Evolutionary conservation across 2,888 invertebrate species (phyloP), one percentile per base, ranked within the genome.

Genomic region (Tuberolachnus salignus): DNA sequence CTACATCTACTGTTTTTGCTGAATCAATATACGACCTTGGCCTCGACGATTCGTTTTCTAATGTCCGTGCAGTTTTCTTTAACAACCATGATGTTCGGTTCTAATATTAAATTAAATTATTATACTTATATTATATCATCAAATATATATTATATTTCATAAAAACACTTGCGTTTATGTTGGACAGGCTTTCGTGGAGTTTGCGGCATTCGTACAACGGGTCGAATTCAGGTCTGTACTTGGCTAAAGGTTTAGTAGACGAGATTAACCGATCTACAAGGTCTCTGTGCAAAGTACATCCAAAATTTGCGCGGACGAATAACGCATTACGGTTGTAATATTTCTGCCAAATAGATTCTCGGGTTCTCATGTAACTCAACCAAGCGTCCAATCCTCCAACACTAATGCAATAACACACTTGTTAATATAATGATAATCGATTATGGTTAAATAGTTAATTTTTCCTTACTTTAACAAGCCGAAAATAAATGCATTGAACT

Each of bases 301-400:
- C 90, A 9, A 89, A 89, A 82, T 91, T 89, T 51, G 89, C 88
- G 81, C 89, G 85, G 51, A 90, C 87, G 83, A 95, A 88, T 81
- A 95, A 88, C 67, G 94, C 92, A 83, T 91, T 91, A 11, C 90
- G 88, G 6, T 88, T 89, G 86, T 95, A 96, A 85, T 95, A 94
- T 84, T 92, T 93, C 59, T 90, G 89, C 71, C 95, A 87, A 21
- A 94, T 89, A 21, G 92, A 91, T 85, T 95, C 95, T 82, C 95
- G 89, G 16, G 94, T 93, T 82, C 93, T 89, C 73, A 95, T 88
- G 85, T 94, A 95, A 80, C 93, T 92, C 82, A 94, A 89, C 95
- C 95, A 96, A 49, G 94, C 94, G 84, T 95, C 95, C 83, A 96
- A 88, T n/a, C 94, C 92, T 82, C 92, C 89, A 78, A 94, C 90